Conservation (phyloP, 53 echinoderm and acorn worm species). For the Zoroaster sp. region DNA sequence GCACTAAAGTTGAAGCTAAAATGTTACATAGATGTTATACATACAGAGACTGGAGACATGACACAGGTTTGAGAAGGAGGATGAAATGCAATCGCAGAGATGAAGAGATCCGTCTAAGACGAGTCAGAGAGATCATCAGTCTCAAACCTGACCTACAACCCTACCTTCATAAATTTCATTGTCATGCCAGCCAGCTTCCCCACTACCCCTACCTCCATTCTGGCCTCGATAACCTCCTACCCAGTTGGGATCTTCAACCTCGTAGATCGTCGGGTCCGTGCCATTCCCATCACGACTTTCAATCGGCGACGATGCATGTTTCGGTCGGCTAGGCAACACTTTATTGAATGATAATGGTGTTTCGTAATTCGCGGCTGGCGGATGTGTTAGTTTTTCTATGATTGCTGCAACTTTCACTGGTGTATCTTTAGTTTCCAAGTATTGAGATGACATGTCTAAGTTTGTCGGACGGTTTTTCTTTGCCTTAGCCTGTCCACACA, state of each 20-base stretch:
- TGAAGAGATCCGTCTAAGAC: not conserved
- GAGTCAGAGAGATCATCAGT: not conserved
- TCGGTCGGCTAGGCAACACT: not conserved
- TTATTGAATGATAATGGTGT: not conserved
- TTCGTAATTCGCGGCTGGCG: not conserved
- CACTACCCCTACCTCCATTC: conserved; percentile 40
- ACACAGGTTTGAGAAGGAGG: not conserved
- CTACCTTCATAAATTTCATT: conserved; percentile 64
- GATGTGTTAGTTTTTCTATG: not conserved
- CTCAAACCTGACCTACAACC: not conserved
- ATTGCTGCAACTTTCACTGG: conserved; percentile 24
- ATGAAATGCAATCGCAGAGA: not conserved
- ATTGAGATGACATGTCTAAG: conserved; percentile 13
- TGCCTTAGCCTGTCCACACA: not conserved
- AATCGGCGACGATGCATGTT: not conserved
- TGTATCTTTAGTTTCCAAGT: not conserved
- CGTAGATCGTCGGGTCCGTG: conserved; percentile 20
- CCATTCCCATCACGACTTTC: not conserved
- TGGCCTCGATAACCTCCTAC: not conserved
- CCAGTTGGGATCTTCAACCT: not conserved
- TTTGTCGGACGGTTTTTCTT: conserved; percentile 36
- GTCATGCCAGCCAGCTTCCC: not conserved
- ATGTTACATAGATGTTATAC: not conserved
- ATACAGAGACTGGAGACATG: not conserved
- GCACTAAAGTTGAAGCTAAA: not conserved